Evolutionary conservation across 2,113 vertebrate genomes (phyloP).

Genomic region (Chloropsis hardwickii): DNA sequence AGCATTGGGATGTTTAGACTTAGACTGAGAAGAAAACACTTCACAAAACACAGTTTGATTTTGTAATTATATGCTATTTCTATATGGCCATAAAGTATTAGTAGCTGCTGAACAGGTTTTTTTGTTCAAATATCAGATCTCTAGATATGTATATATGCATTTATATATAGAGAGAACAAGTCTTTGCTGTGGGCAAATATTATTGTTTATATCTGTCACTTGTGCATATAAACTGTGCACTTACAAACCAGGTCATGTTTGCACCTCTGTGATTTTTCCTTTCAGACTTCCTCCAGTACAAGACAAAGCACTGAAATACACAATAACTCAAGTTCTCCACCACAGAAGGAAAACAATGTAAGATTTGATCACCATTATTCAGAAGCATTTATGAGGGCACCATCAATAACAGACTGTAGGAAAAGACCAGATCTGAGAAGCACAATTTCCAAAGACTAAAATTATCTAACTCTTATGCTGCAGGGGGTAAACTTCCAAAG

Average conservation of each 20-base stretch:
- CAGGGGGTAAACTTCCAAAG: constrained; percentile 51
- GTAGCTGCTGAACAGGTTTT: not conserved
- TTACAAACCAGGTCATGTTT: not conserved
- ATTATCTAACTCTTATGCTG: constrained; percentile 21
- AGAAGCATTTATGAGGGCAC: not conserved
- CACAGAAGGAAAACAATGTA: not conserved
- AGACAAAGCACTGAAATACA: not conserved
- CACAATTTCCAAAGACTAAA: constrained; percentile 10
- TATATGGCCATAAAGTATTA: not conserved
- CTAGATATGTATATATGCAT: not conserved
- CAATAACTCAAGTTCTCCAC: not conserved
- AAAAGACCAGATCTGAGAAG: constrained; percentile 32
- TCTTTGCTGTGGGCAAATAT: not conserved
- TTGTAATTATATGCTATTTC: not conserved
- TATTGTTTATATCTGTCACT: not conserved
- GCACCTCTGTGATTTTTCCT: not conserved
- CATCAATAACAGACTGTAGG: not conserved
- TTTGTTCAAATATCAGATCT: not conserved
- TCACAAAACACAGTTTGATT: not conserved
- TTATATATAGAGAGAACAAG: not conserved
- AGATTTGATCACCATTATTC: not conserved
- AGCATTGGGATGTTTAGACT: not conserved
- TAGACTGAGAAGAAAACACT: not conserved
- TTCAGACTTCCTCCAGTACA: not conserved
- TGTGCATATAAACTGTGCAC: not conserved